Percentiles rank a stretch among this genome's conserved stretches.
Conservation (phyloP, 2,113 vertebrate species). For the Dascyllus trimaculatus region DNA sequence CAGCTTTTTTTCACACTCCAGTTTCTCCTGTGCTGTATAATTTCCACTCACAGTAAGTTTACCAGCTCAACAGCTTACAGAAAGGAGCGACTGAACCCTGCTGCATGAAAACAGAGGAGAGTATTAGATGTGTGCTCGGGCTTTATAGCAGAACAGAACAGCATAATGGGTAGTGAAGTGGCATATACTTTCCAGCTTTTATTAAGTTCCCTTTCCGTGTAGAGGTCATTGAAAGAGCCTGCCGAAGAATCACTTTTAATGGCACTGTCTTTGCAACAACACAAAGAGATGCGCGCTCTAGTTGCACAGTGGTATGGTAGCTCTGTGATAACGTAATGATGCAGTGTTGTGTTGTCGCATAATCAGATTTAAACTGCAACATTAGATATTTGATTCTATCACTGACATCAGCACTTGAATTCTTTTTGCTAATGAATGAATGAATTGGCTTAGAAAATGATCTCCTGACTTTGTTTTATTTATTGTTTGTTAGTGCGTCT, state of each 20-base stretch:
- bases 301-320: neutral
- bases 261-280: neutral
- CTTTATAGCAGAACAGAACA: neutral
- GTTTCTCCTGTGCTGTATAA: slow-evolving; percentile 21
- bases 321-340: neutral
- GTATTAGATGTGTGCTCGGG: slow-evolving; percentile 11
- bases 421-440: too few species aligned
- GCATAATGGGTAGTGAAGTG: slow-evolving; percentile 5
- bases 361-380: slow-evolving; percentile 13
- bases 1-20: slow-evolving; percentile 18
- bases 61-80: slow-evolving; percentile 32
- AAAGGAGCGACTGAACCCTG: slow-evolving; percentile 19
- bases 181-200: slow-evolving; percentile 30
- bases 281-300: slow-evolving; percentile 5
- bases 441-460: too few species aligned
- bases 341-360: neutral
- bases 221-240: slow-evolving; percentile 4
- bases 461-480: too few species aligned
- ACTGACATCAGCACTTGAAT: too few species aligned
- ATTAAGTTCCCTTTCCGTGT: slow-evolving; percentile 9
- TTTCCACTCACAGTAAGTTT: slow-evolving; percentile 41
- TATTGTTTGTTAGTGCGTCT: too few species aligned
- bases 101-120: slow-evolving; percentile 14
- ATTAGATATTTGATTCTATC: too few species aligned
- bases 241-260: slow-evolving; percentile 17